A percentile compares a stretch with the other conserved stretches of the same genome.
These are phyloP conservation scores for Montipora sp. DNA, from an alignment of 64 coral and sea anemone genomes.

Conservation along the genomic window DNA sequence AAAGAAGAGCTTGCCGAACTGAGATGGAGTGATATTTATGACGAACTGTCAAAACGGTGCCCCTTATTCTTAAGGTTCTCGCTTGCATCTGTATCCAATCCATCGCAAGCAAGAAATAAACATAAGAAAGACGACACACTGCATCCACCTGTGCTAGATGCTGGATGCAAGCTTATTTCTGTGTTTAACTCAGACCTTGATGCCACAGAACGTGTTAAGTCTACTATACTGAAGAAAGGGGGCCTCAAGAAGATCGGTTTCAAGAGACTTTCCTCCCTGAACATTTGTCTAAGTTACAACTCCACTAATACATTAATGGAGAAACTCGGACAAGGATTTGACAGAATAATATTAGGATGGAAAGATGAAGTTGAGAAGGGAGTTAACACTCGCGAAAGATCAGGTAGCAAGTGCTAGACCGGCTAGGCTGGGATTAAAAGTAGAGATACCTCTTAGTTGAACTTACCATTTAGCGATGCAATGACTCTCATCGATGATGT, in stretches of 20 bases:
- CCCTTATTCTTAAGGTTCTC: background rate
- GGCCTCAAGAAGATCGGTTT: slow-evolving; percentile 53
- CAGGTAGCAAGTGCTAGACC: background rate
- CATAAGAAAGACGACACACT: slow-evolving; percentile 29
- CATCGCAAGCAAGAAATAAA: slow-evolving; percentile 36
- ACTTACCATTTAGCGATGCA: too few relatives aligned
- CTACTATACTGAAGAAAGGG: slow-evolving; percentile 51
- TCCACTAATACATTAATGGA: slow-evolving; percentile 49
- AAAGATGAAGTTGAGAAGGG: slow-evolving; percentile 31
- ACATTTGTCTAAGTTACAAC: slow-evolving; percentile 12
- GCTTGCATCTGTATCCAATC: slow-evolving; percentile 24
- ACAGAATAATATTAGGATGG: slow-evolving; percentile 30
- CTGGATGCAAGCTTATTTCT: slow-evolving; percentile 49
- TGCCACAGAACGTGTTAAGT: slow-evolving; percentile 39
- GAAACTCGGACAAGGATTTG: slow-evolving; percentile 43
- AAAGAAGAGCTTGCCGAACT: background rate
- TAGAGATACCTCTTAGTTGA: background rate
- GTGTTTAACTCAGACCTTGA: slow-evolving; percentile 35
- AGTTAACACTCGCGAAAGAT: background rate
- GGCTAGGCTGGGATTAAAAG: background rate
- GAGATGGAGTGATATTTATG: slow-evolving; percentile 38
- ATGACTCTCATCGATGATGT: too few relatives aligned
- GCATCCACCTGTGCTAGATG: slow-evolving; percentile 29
- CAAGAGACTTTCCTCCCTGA: slow-evolving; percentile 9
- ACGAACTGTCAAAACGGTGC: slow-evolving; percentile 42